These are phyloP conservation scores for Grammomys surdaster DNA, from an alignment of 2,113 vertebrate genomes.

Conservation along the genomic window DNA sequence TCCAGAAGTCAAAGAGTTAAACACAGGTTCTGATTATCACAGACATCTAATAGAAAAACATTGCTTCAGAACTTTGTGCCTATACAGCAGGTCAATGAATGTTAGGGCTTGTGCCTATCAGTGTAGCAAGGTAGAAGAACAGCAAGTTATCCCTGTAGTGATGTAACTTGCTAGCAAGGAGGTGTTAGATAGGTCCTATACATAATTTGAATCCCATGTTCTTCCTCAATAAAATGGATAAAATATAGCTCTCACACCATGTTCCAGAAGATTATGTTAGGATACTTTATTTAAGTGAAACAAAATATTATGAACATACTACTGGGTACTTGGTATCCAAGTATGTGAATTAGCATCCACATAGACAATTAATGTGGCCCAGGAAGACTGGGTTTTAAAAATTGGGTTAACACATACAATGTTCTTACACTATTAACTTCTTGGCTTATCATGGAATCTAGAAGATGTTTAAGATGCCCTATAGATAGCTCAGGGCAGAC, in stretches of 20 bases:
- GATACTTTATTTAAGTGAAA: neutral
- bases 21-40: neutral
- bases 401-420: neutral
- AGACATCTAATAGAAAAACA: neutral
- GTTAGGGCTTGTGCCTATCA: neutral
- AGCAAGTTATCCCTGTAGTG: neutral
- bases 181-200: neutral
- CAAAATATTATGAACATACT: neutral
- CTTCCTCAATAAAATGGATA: neutral
- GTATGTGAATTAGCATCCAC: neutral
- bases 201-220: neutral
- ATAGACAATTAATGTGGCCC: neutral
- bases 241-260: neutral
- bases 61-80: neutral
- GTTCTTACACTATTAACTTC: conserved; percentile 13
- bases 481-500: neutral
- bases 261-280: neutral
- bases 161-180: neutral
- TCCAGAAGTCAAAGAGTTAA: neutral
- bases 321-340: neutral
- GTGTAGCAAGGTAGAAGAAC: neutral
- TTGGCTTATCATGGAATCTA: neutral
- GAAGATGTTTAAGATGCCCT: conserved; percentile 22
- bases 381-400: conserved; percentile 6
- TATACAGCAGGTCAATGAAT: neutral